These are phyloP conservation scores for Sebastes miniatus DNA, from an alignment of 2,797 vertebrate genomes.

Conservation along the genomic window DNA sequence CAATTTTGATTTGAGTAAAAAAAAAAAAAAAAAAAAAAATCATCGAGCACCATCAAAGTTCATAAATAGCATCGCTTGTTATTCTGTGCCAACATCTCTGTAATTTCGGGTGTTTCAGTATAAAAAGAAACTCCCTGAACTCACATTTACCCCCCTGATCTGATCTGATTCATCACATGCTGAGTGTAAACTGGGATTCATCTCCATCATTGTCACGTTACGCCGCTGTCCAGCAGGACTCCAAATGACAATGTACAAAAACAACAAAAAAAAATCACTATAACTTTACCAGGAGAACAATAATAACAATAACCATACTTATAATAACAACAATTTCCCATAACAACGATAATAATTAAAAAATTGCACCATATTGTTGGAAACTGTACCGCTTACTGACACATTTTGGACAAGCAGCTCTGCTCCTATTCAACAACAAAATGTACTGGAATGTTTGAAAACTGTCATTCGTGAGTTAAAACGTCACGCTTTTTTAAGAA, in stretches of 20 bases:
- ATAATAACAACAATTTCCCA: conserved; percentile 76
- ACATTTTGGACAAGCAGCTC: conserved; percentile 58
- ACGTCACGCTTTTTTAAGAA: conserved; percentile 29
- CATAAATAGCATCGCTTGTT: conserved; percentile 77
- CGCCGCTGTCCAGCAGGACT: conserved; percentile 88
- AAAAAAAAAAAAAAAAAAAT: conserved; percentile 65
- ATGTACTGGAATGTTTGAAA: conserved; percentile 41
- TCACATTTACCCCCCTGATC: conserved; percentile 44
- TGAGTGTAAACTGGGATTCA: conserved; percentile 67
- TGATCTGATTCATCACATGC: conserved; percentile 47
- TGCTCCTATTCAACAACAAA: conserved; percentile 42
- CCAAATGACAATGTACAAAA: conserved; percentile 77
- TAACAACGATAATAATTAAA: conserved; percentile 62
- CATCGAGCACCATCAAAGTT: conserved; percentile 75
- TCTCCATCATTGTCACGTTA: conserved; percentile 76
- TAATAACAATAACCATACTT: conserved; percentile 86
- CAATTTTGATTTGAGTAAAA: conserved; percentile 61
- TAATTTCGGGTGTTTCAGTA: conserved; percentile 38
- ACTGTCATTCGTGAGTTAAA: conserved; percentile 38
- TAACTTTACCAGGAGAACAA: conserved; percentile 78
- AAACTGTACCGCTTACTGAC: conserved; percentile 66
- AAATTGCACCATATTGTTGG: conserved; percentile 75
- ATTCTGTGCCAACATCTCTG: conserved; percentile 52
- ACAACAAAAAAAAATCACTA: conserved; percentile 30
- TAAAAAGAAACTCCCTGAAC: conserved; percentile 34